Base-by-base conservation (phyloP, 2,888 invertebrate genomes). In the Melipona beecheii region DNA sequence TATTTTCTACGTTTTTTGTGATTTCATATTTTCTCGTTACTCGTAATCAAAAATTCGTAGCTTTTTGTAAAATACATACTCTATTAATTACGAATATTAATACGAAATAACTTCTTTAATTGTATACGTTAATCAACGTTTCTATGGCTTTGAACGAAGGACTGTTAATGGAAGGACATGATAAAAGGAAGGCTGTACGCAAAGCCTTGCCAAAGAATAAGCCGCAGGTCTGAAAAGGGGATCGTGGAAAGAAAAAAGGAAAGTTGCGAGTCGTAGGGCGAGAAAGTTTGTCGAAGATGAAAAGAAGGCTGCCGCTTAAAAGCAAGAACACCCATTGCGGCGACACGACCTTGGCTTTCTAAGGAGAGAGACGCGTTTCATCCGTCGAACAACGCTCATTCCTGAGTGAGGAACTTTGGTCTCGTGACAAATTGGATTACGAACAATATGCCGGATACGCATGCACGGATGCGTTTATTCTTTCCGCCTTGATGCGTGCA, bases 401-500 rank as follows among this genome's bases (percentile, higher is more conserved):
- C 24, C 19, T 56, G 36, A 15, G 74, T 17, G 64, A 62, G 27
- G 52, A 43, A 17, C 31, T 71, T 66, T 49, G 56, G 56, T 31
- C 58, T 49, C 75, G 52, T 66, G 64, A 75, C 83, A 82, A 85
- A 87, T 82, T 78, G 79, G 77, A 83, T 85, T 83, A 87, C 58
- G 50, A 78, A 77, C 85, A 81, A 84, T 76, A 64, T 36, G 50
- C 85, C 78, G 83, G 83, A 87, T 81, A 77, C 65, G 75, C 74
- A 85, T 66, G 87, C 78, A 65, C 74, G 73, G 76, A 75, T 72
- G 86, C 78, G 68, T 86, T 83, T 86, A 85, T 83, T 86, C 86
- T 78, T 75, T 68, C 70, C 75, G 68, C 56, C n/a, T 76, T 52
- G 70, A 75, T 77, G 79, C 68, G 54, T 71, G 71, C 76, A 76